phyloP scores from a whole-genome alignment of 2,797 vertebrate genomes.

The Aplochiton taeniatus region DNA sequence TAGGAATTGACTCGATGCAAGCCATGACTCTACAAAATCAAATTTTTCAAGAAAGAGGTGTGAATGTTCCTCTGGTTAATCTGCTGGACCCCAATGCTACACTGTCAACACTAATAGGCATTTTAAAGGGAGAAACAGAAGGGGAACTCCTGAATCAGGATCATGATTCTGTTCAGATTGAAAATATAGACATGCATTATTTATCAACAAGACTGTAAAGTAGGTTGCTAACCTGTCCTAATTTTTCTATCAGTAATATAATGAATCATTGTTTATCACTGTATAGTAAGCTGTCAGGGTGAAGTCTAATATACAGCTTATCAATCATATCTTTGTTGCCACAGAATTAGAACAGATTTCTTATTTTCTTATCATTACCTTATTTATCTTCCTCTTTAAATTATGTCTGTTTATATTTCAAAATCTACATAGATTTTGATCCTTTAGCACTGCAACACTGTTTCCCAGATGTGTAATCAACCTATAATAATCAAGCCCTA shows the following conservation, averaged over 20 bases:
- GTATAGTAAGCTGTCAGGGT: too few species aligned
- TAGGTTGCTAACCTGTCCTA: background rate
- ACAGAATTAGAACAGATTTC: too few species aligned
- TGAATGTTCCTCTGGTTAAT: slow-evolving; percentile 79
- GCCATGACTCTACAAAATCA: slow-evolving; percentile 85
- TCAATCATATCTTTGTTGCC: too few species aligned
- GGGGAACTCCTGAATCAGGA: slow-evolving; percentile 7
- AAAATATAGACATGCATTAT: background rate
- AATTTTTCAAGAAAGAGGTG: slow-evolving; percentile 73
- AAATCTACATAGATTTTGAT: too few species aligned
- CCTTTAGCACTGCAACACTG: too few species aligned
- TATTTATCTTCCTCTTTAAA: too few species aligned
- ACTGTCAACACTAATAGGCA: slow-evolving; percentile 61
- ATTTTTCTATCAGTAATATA: too few species aligned
- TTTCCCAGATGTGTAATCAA: too few species aligned
- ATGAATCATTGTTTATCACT: background rate
- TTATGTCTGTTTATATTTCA: too few species aligned
- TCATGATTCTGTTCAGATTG: slow-evolving; percentile 82
- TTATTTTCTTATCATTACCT: too few species aligned
- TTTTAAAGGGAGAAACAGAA: slow-evolving; percentile 58
- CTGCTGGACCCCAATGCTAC: slow-evolving; percentile 82
- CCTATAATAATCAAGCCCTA: too few species aligned
- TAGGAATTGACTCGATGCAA: slow-evolving; percentile 87
- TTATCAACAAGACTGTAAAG: slow-evolving; percentile 54
- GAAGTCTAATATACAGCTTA: slow-evolving; percentile 81